Percentiles rank a stretch among this genome's conserved stretches.
These are phyloP conservation scores for Benthosema pterotum DNA, from an alignment of 2,797 vertebrate genomes.

Conservation along the genomic window DNA sequence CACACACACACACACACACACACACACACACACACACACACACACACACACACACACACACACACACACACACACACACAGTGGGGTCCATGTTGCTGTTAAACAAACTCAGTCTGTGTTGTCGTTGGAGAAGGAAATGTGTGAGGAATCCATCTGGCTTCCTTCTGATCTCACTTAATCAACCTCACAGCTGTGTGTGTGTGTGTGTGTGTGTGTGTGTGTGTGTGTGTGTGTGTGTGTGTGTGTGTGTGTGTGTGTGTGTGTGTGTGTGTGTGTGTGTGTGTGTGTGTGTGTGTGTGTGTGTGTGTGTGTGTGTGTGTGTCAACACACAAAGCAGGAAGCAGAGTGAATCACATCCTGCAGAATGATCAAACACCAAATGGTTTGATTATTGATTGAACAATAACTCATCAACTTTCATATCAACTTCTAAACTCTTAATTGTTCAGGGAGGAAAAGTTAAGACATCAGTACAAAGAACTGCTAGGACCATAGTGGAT, in stretches of 20 bases:
- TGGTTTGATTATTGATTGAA: too few species aligned
- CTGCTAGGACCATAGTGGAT: neutral
- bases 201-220: conserved; percentile 25
- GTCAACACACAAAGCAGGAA: conserved; percentile 48
- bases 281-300: conserved; percentile 24
- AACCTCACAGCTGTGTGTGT: conserved; percentile 1
- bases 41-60: conserved; percentile 18
- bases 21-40: conserved; percentile 43
- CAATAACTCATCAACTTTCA: too few species aligned
- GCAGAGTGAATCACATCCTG: too few species aligned
- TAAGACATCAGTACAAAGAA: too few species aligned
- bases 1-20: conserved; percentile 33
- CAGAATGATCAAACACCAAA: too few species aligned
- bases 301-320: conserved; percentile 44
- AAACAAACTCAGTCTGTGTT: conserved; percentile 69
- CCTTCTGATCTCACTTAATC: too few species aligned
- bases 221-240: conserved; percentile 45
- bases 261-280: conserved; percentile 22
- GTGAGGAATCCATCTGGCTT: conserved; percentile 73
- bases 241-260: conserved; percentile 15
- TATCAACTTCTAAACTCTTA: too few species aligned
- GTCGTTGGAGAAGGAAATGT: conserved; percentile 74
- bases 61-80: conserved; percentile 16
- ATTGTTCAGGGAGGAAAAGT: too few species aligned
- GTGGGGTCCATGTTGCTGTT: conserved; percentile 64